Evolutionary conservation across 2,113 vertebrate genomes (phyloP), one percentile per base, ranked within the genome.

Genomic region (Chlamydotis undulata): DNA sequence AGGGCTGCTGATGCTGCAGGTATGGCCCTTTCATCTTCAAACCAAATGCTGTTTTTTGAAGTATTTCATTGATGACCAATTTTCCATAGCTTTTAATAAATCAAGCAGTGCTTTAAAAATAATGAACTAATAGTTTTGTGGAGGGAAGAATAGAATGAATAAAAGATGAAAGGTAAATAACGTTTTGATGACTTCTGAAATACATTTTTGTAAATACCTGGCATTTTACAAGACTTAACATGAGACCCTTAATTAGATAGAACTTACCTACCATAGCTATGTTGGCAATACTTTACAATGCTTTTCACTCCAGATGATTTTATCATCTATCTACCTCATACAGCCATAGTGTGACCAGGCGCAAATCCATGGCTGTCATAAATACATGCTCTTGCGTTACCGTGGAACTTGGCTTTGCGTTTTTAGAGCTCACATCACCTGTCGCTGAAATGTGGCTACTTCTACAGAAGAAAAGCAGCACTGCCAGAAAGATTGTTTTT

Each of bases 401-500:
- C 0, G 0, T 64, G 76, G 85, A 83, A 90, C 89, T 94, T 92
- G 68, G 79, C 50, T 86, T 55, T 60, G 37, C 6, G 3, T 86
- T 74, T 83, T 75, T 35, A 89, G 53, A 69, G 87, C 73, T 91
- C 89, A 56, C 13, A 5, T 94, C 93, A 89, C 90, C 56, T 4
- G 2, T 81, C 83, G 39, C 2, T 78, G 85, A 95, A 90, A 92
- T 78, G 85, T 83, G 68, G 68, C 60, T 67, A 25, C 47, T 83
- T 93, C 67, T 68, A 26, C 50, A 80, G 67, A 92, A 79, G 71
- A 88, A 93, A 94, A 92, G 68, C 88, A 95, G 64, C 79, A 35
- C 50, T 96, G 91, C 83, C 89, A 93, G 83, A 29, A 60, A 56
- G 80, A 60, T 50, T 95, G 77, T n/a, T 95, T 76, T 45, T 69